These are phyloP conservation scores for Endotricha flammealis DNA, from an alignment of 2,888 invertebrate genomes.

Conservation along the genomic window DNA sequence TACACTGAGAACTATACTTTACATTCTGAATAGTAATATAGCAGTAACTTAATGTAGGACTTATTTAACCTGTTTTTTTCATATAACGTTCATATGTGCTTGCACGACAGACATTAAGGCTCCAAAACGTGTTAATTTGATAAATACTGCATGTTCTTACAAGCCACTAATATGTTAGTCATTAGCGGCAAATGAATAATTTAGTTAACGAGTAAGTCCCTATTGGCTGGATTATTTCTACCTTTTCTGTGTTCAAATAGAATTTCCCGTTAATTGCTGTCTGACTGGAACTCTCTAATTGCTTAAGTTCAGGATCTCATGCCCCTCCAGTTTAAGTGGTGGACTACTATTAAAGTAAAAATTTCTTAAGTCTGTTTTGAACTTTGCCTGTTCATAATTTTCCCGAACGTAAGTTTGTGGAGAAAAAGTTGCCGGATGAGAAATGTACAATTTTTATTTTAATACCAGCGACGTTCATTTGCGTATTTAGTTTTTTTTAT, in stretches of 20 bases:
- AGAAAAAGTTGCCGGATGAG: constrained; percentile 23
- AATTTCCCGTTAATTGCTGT: constrained; percentile 75
- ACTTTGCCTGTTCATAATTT: constrained; percentile 57
- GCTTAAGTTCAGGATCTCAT: constrained; percentile 75
- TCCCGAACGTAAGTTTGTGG: constrained; percentile 34
- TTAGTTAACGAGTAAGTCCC: constrained; percentile 59
- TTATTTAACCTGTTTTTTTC: no score
- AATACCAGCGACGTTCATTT: no score
- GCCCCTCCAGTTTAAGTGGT: constrained; percentile 64
- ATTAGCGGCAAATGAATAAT: constrained; percentile 72
- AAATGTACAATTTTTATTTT: no score
- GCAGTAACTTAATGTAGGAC: no score
- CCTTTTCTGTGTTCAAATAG: constrained; percentile 70
- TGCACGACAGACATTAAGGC: no score
- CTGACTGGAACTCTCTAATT: constrained; percentile 73
- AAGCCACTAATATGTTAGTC: no score
- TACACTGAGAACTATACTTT: no score
- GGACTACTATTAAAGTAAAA: constrained; percentile 67
- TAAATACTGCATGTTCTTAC: no score
- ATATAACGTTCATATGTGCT: no score
- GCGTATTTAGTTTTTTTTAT: no score
- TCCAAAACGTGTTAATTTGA: no score
- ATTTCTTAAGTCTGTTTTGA: constrained; percentile 62
- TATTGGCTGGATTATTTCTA: constrained; percentile 72
- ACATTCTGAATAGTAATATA: no score